These are phyloP conservation scores for Vanacampus margaritifer DNA, from an alignment of 2,113 vertebrate genomes.

Conservation along the genomic window DNA sequence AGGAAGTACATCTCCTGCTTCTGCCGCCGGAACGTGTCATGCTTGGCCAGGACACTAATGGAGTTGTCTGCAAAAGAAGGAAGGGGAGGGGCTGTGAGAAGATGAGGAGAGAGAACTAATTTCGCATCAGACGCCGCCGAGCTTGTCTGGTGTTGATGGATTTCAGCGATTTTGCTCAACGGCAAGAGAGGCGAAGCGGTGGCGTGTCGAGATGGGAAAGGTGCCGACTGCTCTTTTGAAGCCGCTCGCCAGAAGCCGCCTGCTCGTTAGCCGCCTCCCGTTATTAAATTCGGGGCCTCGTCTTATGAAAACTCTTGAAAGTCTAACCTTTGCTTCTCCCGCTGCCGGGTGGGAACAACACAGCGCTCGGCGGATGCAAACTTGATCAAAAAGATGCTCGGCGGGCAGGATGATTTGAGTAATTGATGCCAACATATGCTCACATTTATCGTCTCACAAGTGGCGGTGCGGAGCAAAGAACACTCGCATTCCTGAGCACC, in stretches of 20 bases:
- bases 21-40: slow-evolving; percentile 90
- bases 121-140: slow-evolving; percentile 46
- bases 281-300: slow-evolving; percentile 60
- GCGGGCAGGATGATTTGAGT: slow-evolving; percentile 50
- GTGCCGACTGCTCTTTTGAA: slow-evolving; percentile 65
- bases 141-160: slow-evolving; percentile 23
- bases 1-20: slow-evolving; percentile 96
- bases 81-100: slow-evolving; percentile 25
- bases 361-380: slow-evolving; percentile 10
- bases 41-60: slow-evolving; percentile 91
- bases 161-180: slow-evolving; percentile 24
- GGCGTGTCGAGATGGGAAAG: slow-evolving; percentile 31
- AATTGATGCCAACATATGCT: slow-evolving; percentile 62
- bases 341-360: slow-evolving; percentile 14
- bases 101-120: slow-evolving; percentile 49
- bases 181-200: slow-evolving; percentile 18
- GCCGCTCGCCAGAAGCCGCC: slow-evolving; percentile 62
- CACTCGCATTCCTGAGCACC: slow-evolving; percentile 39
- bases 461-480: slow-evolving; percentile 36
- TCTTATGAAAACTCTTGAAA: slow-evolving; percentile 54
- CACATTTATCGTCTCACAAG: slow-evolving; percentile 46
- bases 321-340: slow-evolving; percentile 46
- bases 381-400: slow-evolving; percentile 47
- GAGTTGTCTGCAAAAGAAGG: slow-evolving; percentile 84
- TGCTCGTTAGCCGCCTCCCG: slow-evolving; percentile 67